Base-by-base conservation (phyloP, 2,888 invertebrate genomes). In the Xestia rhomboidea region DNA sequence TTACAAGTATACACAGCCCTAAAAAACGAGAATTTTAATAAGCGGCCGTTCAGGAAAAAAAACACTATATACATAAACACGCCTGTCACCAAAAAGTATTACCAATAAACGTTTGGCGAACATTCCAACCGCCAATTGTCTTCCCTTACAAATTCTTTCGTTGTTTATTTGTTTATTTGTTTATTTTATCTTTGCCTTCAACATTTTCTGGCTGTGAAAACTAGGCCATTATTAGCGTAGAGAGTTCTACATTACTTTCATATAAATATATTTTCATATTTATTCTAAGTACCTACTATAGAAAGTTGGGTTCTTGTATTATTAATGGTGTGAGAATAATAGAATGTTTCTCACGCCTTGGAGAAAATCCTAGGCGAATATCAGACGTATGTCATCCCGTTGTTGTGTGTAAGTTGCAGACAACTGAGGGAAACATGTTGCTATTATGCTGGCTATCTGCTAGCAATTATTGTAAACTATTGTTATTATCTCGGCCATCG, bases 131-230 rank as follows among this genome's bases (percentile, higher is more conserved):
- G 6, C n/a, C 18, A 27, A 38, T 30, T 27, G 15, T 21, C 27
- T 51, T 6, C 30, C 10, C 44, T 60, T 54, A 66, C 13, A 69
- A 67, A 66, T 46, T 69, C 41, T 54, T 69, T 44, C 51, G 5
- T 60, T 76, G 69, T 75, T 75, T 73, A 64, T 64, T 49, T 76
- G 69, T 75, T 75, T 73, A 64, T 64, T 49, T 27, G 24, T 2
- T 18, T 24, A 24, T 74, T 74, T 74, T 41, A 15, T n/a, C 15
- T 18, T 46, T 57, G 62, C 13, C 15, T 64, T 64, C 21, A 64
- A 66, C 30, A 66, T 76, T 38, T 60, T 62, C 13, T 4, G 34
- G 21, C 38, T 62, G 15, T 34, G 30, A 6, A 57, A 30, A 57
- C 15, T 71, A 66, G 38, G 38, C 38, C 21, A 72, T 34, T 38